Percentiles rank a stretch among this genome's conserved stretches.
phyloP scores from a whole-genome alignment of 2,888 invertebrate genomes.

The Ectobius pallidus region DNA sequence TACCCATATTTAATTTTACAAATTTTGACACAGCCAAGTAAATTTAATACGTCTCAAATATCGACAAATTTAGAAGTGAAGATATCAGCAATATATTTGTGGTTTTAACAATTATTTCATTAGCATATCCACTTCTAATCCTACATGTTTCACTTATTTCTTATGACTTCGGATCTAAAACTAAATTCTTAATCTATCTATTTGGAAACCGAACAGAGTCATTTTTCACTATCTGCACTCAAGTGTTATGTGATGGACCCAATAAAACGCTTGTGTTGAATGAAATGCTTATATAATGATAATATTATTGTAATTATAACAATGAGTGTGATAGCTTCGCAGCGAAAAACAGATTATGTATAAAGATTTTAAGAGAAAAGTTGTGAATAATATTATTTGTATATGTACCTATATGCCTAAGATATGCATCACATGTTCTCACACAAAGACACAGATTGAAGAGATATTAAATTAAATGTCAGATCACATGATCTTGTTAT shows the following conservation, averaged over 20 bases:
- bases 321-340: conserved; percentile 31
- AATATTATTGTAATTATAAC: conserved; percentile 25
- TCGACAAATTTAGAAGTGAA: too few relatives aligned
- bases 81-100: too few relatives aligned
- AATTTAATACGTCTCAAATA: too few relatives aligned
- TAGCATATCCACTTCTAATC: too few relatives aligned
- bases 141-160: too few relatives aligned
- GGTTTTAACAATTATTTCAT: too few relatives aligned
- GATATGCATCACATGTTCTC: conserved; percentile 14
- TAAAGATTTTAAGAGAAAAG: conserved; percentile 26
- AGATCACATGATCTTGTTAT: neutral
- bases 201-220: too few relatives aligned
- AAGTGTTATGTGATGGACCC: conserved; percentile 14
- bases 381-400: conserved; percentile 23
- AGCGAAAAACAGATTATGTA: conserved; percentile 5
- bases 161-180: too few relatives aligned
- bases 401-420: conserved; percentile 17
- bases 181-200: too few relatives aligned
- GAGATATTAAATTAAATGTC: conserved; percentile 17
- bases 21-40: too few relatives aligned
- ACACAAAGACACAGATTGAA: conserved; percentile 1
- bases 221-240: conserved; percentile 4
- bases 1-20: too few relatives aligned
- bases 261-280: conserved; percentile 25
- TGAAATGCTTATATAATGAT: conserved; percentile 12